Base-by-base conservation (phyloP, 2,113 vertebrate species). In the Nothoprocta pentlandii region DNA sequence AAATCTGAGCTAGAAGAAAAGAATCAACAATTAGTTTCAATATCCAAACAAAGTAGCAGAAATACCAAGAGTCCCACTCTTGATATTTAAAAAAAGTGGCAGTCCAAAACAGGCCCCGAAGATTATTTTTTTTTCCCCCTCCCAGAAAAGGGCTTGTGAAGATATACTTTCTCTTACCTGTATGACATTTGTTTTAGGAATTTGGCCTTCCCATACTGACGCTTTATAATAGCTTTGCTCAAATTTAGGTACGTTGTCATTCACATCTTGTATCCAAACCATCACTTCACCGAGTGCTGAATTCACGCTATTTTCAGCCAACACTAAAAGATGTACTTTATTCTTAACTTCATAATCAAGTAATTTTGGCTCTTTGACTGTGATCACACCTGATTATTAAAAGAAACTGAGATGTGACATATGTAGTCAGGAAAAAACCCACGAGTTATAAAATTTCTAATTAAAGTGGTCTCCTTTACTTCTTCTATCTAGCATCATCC, bases 221-320 rank as follows among this genome's bases (percentile, higher is more conserved):
- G 97, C 97, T 89, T 94, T 97, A 95, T 99, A 99, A 97, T 92
- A 86, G 53, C 66, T 96, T 94, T 98, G 97, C 75, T 98, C 97
- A 97, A 99, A 99, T 88, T 80, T 68, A 3, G 99, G 99, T 13
- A 77, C 63, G 5, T 99, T 99, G 95, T 99, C 99, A 67, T 99
- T 99, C 78, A 97, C 26, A 80, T 99, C 99, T 96, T 97, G 95
- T 85, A 99, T 95, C 36, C 85, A 95, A 92, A 99, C 67, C 9
- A 92, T 95, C n/a, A 99, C 98, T 93, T 92, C 97, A 96, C 98
- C 98, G 76, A 98, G 97, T 1, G 96, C 97, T 12, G 97, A 98
- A 80, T 96, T 96, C 25, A 97, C 91, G 20, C 92, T 90, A 49
- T 87, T 98, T 95, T 98, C 98, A 64, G 98, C 99, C 95, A 99